Base-by-base conservation (phyloP, 1,140 invertebrate species). In the Formica selysi region DNA sequence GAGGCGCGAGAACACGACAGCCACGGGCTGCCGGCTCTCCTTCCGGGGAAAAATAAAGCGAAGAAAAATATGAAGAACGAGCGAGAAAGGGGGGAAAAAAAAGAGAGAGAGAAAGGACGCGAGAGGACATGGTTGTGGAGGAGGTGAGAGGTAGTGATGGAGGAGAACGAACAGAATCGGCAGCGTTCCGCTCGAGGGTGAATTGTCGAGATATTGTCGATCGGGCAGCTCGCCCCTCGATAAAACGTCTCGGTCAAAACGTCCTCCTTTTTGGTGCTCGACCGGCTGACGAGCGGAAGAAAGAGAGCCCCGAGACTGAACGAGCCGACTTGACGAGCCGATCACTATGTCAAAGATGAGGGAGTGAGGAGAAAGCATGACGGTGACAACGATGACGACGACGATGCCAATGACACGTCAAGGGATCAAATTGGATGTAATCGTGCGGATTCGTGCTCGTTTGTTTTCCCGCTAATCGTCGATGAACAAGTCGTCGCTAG, bases 291-390 rank as follows among this genome's bases (percentile, higher is more conserved):
- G 73, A 67, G 32, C 57, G 54, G n/a, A 26, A 64, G 59, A 78
- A 67, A 78, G 71, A 64, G 59, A 78, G 61, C 26, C 19, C 22
- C 54, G 54, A n/a, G 64, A 76, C 41, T 80, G 68, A 84, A 79
- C 41, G 41, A 44, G 41, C 0, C 41, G 41, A 44, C 41, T 44
- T 44, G 41, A 44, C 41, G 59, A 65, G 79, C 80, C 48, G 87
- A 78, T 87, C 86, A 71, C 73, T 81, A 79, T 59, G 74, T 89
- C 87, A 79, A 85, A 87, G 79, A 78, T 48, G 85, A 67, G 48
- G 41, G 79, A 83, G 48, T 48, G 79, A 83, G 68, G 19, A 83
- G 62, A 83, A 83, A 83, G 68, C 54, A 62, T 57, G 68, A 62
- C 48, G 51, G 26, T 62, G 76, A 86, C 59, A 74, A 54, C 48